These are phyloP conservation scores for Tholera decimalis DNA, from an alignment of 2,888 invertebrate genomes.

Conservation along the genomic window DNA sequence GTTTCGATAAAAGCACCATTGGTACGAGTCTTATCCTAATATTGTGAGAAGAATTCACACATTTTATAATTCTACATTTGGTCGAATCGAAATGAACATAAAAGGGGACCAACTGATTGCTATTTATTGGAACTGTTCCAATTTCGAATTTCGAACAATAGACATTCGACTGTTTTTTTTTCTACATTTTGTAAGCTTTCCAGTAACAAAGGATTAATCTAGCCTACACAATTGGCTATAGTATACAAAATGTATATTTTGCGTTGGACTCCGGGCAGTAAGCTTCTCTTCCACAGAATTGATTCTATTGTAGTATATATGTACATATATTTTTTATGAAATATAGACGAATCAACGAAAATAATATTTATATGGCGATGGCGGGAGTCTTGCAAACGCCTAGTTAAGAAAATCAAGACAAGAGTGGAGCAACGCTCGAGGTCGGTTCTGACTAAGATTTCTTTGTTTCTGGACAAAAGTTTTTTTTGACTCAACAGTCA, in stretches of 20 bases:
- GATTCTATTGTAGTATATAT: neutral
- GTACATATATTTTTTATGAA: too few species aligned
- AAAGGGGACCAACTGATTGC: conserved; percentile 24
- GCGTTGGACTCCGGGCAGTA: neutral
- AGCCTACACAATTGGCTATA: neutral
- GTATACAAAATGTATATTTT: neutral
- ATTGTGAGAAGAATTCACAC: conserved; percentile 18
- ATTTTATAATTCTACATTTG: conserved; percentile 19
- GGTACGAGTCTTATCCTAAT: neutral
- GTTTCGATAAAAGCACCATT: neutral
- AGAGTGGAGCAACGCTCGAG: too few species aligned
- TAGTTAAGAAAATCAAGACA: too few species aligned
- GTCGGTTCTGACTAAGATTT: too few species aligned
- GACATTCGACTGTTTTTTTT: conserved; percentile 20
- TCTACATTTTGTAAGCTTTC: neutral
- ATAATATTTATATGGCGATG: too few species aligned
- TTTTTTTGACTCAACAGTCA: too few species aligned
- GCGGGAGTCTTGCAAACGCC: too few species aligned
- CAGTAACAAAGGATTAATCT: conserved; percentile 22
- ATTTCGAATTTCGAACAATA: conserved; percentile 32
- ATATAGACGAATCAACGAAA: too few species aligned
- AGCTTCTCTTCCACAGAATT: neutral
- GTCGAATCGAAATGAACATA: conserved; percentile 19
- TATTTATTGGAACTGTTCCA: conserved; percentile 50
- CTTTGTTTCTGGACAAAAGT: too few species aligned